Evolutionary conservation across 2,888 invertebrate species (phyloP).

Genomic region (Drosophila pseudotakahashii): DNA sequence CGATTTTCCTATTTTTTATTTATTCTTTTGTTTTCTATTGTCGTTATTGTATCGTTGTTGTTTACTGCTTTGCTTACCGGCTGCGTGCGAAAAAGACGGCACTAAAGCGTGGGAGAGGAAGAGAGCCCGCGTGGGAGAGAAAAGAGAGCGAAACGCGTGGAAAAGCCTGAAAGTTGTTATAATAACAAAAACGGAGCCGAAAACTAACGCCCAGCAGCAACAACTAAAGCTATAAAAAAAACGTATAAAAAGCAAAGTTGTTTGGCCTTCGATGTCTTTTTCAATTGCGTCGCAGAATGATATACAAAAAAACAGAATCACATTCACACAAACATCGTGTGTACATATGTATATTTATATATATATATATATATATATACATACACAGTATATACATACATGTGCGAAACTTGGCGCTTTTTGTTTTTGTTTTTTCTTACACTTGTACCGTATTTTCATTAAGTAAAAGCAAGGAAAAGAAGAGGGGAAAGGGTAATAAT

Average conservation of each 20-base stretch:
- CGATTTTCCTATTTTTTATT: background rate
- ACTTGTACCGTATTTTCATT: conserved; percentile 23
- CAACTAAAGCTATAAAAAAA: conserved; percentile 30
- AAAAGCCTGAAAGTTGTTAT: conserved; percentile 65
- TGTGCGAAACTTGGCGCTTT: conserved; percentile 50
- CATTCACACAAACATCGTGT: conserved; percentile 33
- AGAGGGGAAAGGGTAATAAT: conserved; percentile 3
- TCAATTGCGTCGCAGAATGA: conserved; percentile 78
- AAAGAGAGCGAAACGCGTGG: conserved; percentile 2
- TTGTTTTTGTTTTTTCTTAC: conserved; percentile 39
- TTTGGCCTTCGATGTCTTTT: conserved; percentile 79
- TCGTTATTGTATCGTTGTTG: background rate
- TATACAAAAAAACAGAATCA: conserved; percentile 24
- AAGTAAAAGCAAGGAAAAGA: conserved; percentile 6
- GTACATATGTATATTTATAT: conserved; percentile 1
- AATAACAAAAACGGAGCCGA: conserved; percentile 58
- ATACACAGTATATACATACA: conserved; percentile 21
- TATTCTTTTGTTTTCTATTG: conserved; percentile 5
- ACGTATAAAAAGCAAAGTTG: conserved; percentile 70
- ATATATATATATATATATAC: conserved; percentile 2
- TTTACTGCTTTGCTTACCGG: conserved; percentile 26
- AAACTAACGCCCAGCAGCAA: conserved; percentile 50
- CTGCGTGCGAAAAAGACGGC: conserved; percentile 35
- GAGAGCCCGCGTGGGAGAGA: conserved; percentile 32
- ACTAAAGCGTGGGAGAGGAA: conserved; percentile 30